Percentiles rank a stretch among this genome's conserved stretches.
Evolutionary conservation across 2,888 invertebrate species (phyloP).

Genomic region (Scaptomyza cyrtandrae): DNA sequence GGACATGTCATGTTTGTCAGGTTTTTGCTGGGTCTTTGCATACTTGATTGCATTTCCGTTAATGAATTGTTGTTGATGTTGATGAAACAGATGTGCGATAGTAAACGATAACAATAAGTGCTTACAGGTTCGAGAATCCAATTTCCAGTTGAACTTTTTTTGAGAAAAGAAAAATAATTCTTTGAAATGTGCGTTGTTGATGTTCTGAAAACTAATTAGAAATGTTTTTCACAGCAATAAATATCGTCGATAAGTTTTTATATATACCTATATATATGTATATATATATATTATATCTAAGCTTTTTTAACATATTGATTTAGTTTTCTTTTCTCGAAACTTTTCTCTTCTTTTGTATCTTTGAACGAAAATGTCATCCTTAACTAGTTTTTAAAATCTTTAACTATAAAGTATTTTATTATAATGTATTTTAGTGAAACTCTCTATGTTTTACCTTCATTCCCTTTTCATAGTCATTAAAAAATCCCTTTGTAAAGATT

Average conservation of each 20-base stretch:
- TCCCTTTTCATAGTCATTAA: constrained; percentile 11
- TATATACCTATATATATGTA: no score
- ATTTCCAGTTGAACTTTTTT: constrained; percentile 7
- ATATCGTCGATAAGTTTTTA: no score
- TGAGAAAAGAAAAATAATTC: not conserved
- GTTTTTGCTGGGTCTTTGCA: constrained; percentile 53
- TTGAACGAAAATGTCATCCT: not conserved
- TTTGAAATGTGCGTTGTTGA: not conserved
- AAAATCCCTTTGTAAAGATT: constrained; percentile 24
- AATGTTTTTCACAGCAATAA: no score
- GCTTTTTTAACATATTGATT: no score
- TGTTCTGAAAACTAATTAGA: no score
- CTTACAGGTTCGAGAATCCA: constrained; percentile 6
- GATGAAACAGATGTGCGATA: constrained; percentile 52
- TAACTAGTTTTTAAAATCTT: not conserved
- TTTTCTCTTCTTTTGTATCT: no score
- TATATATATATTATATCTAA: no score
- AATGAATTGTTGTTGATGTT: constrained; percentile 53
- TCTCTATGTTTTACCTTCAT: not conserved
- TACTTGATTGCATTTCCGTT: constrained; percentile 63
- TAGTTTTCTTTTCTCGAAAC: no score
- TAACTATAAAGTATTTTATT: not conserved
- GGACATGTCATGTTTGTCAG: constrained; percentile 33
- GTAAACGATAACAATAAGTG: constrained; percentile 23
- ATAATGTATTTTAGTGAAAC: not conserved